Base-by-base conservation (phyloP, 2,888 invertebrate species). In the Pristionchus arcanus region DNA sequence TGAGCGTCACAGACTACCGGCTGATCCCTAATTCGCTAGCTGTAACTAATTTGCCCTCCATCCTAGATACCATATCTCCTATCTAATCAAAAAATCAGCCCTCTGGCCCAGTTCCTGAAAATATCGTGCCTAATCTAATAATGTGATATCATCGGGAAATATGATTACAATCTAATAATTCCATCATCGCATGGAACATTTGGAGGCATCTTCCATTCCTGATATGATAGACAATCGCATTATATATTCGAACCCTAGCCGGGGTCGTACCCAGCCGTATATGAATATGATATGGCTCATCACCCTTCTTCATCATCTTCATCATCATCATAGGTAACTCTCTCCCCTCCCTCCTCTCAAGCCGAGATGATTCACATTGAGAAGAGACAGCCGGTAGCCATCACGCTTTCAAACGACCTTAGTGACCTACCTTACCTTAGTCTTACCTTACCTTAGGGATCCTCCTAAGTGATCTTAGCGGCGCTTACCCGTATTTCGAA, bases 281-380 rank as follows among this genome's bases (percentile, higher is more conserved):
- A 49, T 81, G 81, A 42, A 28, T 81, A 13, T 68, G 68, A 74
- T 34, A 49, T 49, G 34, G 31, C 19, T 74, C 34, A 37, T 74
- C 37, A 21, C 4, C 74, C 2, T 49, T 49, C n/a, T 4, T 63
- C 63, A 63, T 63, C 81, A 49, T n/a, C 42, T 2, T 49, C 42
- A 19, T 81, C 81, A 49, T 81, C 81, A 42, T 81, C 81, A 49
- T 53, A 74, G 74, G 74, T 74, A 77, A 81, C 81, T 81, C 49
- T 49, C 49, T 49, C 81, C 74, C 74, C 25, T 25, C 74, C 19
- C 74, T 28, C 21, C 7, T 42, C 42, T 42, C 81, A 42, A 81
- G 81, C 81, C n/a, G 9, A 9, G 74, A 25, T 81, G 81, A 81
- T 13, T 81, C 81, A 81, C 49, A n/a, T 28, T 28, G 81, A 21